Evolutionary conservation across 1,140 invertebrate species (phyloP), one percentile per base, ranked within the genome.

Genomic region (Drosophila oshimai): DNA sequence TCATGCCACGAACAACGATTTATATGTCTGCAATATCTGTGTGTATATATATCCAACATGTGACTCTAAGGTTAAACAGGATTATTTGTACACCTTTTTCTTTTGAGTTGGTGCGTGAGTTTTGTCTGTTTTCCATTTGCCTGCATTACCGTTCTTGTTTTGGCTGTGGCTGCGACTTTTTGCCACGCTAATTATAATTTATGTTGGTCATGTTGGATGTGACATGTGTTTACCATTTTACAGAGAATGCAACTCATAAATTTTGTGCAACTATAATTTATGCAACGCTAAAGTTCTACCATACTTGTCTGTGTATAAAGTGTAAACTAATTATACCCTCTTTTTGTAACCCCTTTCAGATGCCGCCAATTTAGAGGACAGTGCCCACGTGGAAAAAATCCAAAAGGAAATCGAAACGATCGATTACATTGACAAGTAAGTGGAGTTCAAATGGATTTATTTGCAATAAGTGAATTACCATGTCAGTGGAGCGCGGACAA

Each of bases 381-480:
- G 72, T 18, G 42, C 74, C 10, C 58, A 75, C 26, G 89, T 83
- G 64, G 74, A 79, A 34, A 90, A 90, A 64, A 73, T 89, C 4
- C 77, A 89, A 74, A 90, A 90, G 60, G 84, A 90, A 84, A 76
- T 90, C 44, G 89, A 90, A 62, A 61, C 89, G 61, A 90, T 90
- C 78, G 89, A 90, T 71, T 89, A 87, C 68, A 87, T 89, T 62
- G 84, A 90, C 74, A 90, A 90, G 89, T 90, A 45, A 90, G 89
- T 90, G 50, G 3, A 37, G 9, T 28, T 28, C 17, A 45, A 58
- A 46, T 26, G 12, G 10, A 28, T 37, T 55, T 44, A 39, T 71
- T 26, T 26, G 26, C 28, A 17, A 33, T 18, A 36, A 36, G 28
- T 33, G 20, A 70, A 71, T 57, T 57, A 70, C 17, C 36, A 53